phyloP scores from a whole-genome alignment of 2,797 vertebrate species.

The Phalanger gymnotis region DNA sequence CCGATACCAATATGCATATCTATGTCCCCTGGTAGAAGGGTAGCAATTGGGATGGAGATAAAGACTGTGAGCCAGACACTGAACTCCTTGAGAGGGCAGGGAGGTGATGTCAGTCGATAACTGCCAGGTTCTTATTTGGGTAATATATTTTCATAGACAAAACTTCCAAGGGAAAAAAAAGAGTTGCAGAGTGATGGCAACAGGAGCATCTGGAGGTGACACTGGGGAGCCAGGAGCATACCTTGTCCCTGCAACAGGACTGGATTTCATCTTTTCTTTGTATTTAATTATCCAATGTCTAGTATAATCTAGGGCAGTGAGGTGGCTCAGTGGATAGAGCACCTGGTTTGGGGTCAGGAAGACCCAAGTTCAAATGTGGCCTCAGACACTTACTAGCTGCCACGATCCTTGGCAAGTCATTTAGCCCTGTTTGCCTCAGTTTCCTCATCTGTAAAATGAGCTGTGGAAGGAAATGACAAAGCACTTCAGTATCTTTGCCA shows the following conservation, averaged over 20 bases:
- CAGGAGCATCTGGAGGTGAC: neutral
- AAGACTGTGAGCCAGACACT: neutral
- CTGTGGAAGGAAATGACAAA: neutral
- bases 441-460: neutral
- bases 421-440: neutral
- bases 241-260: neutral
- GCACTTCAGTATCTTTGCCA: neutral
- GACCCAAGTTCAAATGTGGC: neutral
- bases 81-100: neutral
- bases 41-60: neutral
- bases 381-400: neutral
- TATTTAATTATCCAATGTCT: neutral
- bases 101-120: neutral
- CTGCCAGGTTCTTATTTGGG: neutral
- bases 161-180: neutral
- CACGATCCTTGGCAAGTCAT: neutral
- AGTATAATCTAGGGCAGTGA: neutral
- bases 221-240: neutral
- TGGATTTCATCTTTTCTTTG: neutral
- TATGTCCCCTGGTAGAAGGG: neutral
- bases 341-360: neutral
- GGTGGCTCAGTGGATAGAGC: neutral
- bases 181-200: neutral
- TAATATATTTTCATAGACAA: neutral
- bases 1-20: neutral